Base-by-base conservation (phyloP, 2,113 vertebrate genomes). In the Calyptommatus sinebrachiatus region DNA sequence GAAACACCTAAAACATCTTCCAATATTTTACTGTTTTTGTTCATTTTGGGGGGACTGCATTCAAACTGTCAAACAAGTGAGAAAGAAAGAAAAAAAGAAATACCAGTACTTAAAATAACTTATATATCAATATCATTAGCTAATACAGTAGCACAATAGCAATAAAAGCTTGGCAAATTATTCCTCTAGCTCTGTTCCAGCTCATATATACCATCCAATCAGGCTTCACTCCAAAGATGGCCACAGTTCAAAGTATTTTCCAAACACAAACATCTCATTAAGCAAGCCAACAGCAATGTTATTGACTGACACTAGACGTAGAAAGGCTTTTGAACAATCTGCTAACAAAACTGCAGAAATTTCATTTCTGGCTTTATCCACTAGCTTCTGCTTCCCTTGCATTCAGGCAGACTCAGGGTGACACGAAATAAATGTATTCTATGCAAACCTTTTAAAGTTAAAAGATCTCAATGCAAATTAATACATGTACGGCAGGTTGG, bases 381-480 rank as follows among this genome's bases (percentile, higher is more conserved):
- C 57, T 1, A 78, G 66, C 48, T 74, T 22, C 53, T 74, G 46
- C 70, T 68, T 70, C 74, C 69, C 24, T 45, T 76, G 87, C 61
- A 72, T 0, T 50, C 67, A 83, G 65, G n/a, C n/a, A 18, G 2
- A 81, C 18, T 76, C 61, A 18, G 53, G 29, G 75, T 20, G n/a
- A 29, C 46, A 61, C 66, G 76, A 67, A 77, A 71, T 83, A 68
- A 62, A 76, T 70, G n/a, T 84, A 65, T 74, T 61, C 68, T 87
- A 86, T 81, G 80, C 83, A 82, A 61, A 31, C 83, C 60, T 65
- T 65, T 70, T 76, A 77, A 66, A 74, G 66, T 82, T 83, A 57
- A 73, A 28, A 62, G 46, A 31, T 84, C 78, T 24, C 1, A 0
- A n/a, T n/a, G 68, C 62, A 28, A 70, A 86, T 81, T 71, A 78